Evolutionary conservation across 2,888 invertebrate genomes (phyloP).

Genomic region (Anthophora plumipes): DNA sequence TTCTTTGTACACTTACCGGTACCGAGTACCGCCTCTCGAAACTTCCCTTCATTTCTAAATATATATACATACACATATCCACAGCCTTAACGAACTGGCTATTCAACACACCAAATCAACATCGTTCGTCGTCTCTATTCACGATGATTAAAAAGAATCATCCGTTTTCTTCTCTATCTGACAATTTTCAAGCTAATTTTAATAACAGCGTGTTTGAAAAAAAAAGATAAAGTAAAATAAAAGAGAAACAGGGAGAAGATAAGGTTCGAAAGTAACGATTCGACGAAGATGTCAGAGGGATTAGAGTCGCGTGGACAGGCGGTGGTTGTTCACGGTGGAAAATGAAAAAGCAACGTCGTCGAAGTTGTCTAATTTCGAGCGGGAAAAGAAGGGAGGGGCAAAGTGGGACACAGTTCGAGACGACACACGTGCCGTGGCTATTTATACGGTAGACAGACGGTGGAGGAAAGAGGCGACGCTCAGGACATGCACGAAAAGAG

Average conservation of each 20-base stretch:
- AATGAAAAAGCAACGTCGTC: conserved; percentile 40
- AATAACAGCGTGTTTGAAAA: background rate
- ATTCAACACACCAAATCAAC: background rate
- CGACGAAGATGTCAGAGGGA: background rate
- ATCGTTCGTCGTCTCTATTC: no score
- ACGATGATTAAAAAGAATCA: no score
- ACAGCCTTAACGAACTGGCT: background rate
- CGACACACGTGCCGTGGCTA: conserved; percentile 71
- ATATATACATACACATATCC: background rate
- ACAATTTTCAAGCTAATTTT: background rate
- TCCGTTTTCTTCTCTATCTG: background rate
- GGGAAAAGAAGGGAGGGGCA: conserved; percentile 51
- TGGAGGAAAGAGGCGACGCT: conserved; percentile 16
- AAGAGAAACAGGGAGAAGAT: no score
- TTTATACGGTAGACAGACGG: conserved; percentile 74
- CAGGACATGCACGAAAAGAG: conserved; percentile 18
- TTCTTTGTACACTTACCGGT: background rate
- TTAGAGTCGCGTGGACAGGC: background rate
- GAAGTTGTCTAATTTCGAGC: conserved; percentile 62
- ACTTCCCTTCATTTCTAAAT: background rate
- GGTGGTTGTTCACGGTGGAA: conserved; percentile 16
- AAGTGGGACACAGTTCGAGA: conserved; percentile 69
- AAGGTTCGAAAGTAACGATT: background rate
- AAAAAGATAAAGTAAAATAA: no score
- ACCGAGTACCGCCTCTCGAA: background rate